These are phyloP conservation scores for Dolichopus griseipennis DNA, from an alignment of 2,888 invertebrate species.

Conservation along the genomic window DNA sequence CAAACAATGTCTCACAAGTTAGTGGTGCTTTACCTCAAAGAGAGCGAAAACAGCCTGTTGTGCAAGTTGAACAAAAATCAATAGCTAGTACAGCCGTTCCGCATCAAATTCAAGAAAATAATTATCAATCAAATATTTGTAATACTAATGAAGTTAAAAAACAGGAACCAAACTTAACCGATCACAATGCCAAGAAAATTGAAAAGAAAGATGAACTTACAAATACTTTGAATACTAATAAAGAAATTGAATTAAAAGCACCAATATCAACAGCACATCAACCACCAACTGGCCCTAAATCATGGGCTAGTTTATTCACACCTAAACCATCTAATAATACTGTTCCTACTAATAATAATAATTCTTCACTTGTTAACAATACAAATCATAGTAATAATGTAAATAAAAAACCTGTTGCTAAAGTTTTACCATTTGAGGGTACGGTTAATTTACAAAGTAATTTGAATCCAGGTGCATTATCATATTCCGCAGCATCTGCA, in stretches of 20 bases:
- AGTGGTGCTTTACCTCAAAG: constrained; percentile 14
- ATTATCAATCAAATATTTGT: constrained; percentile 15
- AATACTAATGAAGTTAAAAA: constrained; percentile 12
- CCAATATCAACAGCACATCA: constrained; percentile 16
- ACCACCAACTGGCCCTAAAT: constrained; percentile 33
- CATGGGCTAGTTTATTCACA: constrained; percentile 62
- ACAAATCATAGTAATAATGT: constrained; percentile 16
- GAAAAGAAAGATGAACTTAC: constrained; percentile 25
- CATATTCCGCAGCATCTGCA: constrained; percentile 43
- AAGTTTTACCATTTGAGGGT: constrained; percentile 51
- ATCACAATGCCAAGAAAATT: constrained; percentile 17
- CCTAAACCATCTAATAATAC: constrained; percentile 27
- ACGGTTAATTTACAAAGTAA: constrained; percentile 24
- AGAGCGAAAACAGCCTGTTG: background rate
- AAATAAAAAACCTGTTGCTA: constrained; percentile 50
- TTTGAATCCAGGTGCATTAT: constrained; percentile 33
- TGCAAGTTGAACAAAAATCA: constrained; percentile 42
- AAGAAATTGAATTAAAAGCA: constrained; percentile 15
- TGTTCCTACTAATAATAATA: constrained; percentile 1
- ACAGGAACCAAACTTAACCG: background rate
- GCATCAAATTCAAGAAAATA: constrained; percentile 29
- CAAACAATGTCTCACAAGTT: constrained; percentile 18
- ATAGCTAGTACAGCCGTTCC: constrained; percentile 44
- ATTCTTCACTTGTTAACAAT: constrained; percentile 23
- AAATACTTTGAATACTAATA: constrained; percentile 15